Evolutionary conservation across 2,113 vertebrate species (phyloP).

Genomic region (Notothenia coriiceps): DNA sequence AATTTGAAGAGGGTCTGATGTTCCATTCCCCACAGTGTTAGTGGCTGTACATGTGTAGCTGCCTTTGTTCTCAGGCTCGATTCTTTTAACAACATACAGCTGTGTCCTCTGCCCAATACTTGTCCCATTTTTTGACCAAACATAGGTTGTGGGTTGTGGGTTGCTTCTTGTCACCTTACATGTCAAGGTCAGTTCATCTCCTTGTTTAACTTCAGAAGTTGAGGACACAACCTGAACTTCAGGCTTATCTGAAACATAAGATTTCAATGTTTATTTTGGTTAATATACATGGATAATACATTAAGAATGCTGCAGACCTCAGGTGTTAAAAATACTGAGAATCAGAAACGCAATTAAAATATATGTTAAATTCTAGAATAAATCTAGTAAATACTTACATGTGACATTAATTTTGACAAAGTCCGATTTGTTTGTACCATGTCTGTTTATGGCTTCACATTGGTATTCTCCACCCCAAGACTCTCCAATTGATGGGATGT

Average conservation of each 20-base stretch:
- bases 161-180: conserved; percentile 60
- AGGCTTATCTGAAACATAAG: conserved; percentile 68
- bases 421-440: rapidly evolving
- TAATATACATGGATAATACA: background rate
- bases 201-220: background rate
- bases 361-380: background rate
- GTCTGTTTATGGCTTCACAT: conserved; percentile 56
- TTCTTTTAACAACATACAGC: rapidly evolving
- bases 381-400: conserved; percentile 65
- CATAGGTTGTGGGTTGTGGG: rapidly evolving
- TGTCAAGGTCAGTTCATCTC: conserved; percentile 7
- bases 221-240: conserved; percentile 16
- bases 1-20: rapidly evolving
- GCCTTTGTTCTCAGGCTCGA: conserved; percentile 30
- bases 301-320: background rate
- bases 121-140: conserved; percentile 15
- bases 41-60: background rate
- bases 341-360: background rate
- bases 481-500: rapidly evolving
- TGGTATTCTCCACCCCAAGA: conserved; percentile 50
- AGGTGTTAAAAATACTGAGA: background rate
- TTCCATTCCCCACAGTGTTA: background rate
- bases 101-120: rapidly evolving
- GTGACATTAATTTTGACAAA: background rate
- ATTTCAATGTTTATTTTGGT: background rate